Evolutionary conservation across 2,888 invertebrate species (phyloP).

Genomic region (Amorpha juglandis): DNA sequence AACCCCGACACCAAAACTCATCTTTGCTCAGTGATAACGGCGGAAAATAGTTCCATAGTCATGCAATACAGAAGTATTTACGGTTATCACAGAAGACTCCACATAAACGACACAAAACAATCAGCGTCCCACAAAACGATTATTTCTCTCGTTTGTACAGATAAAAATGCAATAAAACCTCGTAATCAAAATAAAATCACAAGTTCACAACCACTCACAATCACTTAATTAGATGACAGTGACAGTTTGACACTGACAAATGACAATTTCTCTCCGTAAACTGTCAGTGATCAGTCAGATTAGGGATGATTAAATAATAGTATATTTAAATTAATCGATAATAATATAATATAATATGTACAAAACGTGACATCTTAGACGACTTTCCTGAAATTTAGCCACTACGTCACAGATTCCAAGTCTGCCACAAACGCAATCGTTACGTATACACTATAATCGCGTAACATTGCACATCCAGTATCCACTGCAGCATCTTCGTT

Average conservation of each 20-base stretch:
- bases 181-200: slow-evolving; percentile 39
- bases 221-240: slow-evolving; percentile 1
- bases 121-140: slow-evolving; percentile 46
- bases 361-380: too few relatives aligned
- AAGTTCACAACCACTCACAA: slow-evolving; percentile 37
- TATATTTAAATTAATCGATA: too few relatives aligned
- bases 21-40: slow-evolving; percentile 42
- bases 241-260: not conserved
- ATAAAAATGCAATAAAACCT: slow-evolving; percentile 49
- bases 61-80: slow-evolving; percentile 54
- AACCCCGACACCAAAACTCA: slow-evolving; percentile 86
- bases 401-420: too few relatives aligned
- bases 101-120: slow-evolving; percentile 46
- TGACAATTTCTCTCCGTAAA: not conserved
- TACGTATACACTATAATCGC: too few relatives aligned
- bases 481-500: too few relatives aligned
- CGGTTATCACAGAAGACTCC: slow-evolving; percentile 47
- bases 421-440: too few relatives aligned
- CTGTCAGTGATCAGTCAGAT: too few relatives aligned
- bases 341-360: too few relatives aligned
- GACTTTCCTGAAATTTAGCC: too few relatives aligned
- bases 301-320: too few relatives aligned
- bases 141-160: slow-evolving; percentile 45
- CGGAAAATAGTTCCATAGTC: slow-evolving; percentile 44
- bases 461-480: too few relatives aligned